Conservation (phyloP, 2,113 vertebrate genomes). For the Corythoichthys haematopterus region DNA sequence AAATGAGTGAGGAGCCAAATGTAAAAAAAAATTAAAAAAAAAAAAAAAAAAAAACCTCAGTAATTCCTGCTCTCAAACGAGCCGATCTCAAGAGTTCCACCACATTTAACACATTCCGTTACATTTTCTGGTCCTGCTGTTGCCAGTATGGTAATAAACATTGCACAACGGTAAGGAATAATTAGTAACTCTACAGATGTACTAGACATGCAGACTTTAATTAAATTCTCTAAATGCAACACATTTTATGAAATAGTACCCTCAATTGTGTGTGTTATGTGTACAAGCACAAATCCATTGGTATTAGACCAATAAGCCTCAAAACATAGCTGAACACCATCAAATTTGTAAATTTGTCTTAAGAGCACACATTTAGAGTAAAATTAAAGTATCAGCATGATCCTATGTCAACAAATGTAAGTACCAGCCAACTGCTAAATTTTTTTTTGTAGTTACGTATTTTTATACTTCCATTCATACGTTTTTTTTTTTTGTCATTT, state of each 20-base stretch:
- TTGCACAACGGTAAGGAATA: not conserved
- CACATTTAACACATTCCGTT: slow-evolving; percentile 12
- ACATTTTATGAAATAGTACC: not conserved
- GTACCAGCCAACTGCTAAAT: too few species aligned
- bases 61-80: slow-evolving; percentile 14
- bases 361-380: too few species aligned
- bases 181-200: slow-evolving; percentile 11
- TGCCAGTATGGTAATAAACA: slow-evolving; percentile 10
- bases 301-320: not conserved
- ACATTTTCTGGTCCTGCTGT: not conserved
- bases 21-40: slow-evolving; percentile 27
- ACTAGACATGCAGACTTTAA: not conserved
- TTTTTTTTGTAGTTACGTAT: too few species aligned
- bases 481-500: too few species aligned
- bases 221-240: not conserved
- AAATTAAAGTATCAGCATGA: too few species aligned
- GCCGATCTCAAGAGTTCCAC: slow-evolving; percentile 6
- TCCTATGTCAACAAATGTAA: too few species aligned
- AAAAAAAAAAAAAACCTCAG: slow-evolving; percentile 12
- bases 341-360: too few species aligned
- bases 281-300: slow-evolving; percentile 12
- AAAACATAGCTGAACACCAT: too few species aligned
- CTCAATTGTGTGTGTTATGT: slow-evolving; percentile 10
- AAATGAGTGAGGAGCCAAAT: slow-evolving; percentile 31
- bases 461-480: too few species aligned